Evolutionary conservation across 2,797 vertebrate genomes (phyloP), one percentile per base, ranked within the genome.

Genomic region (Thalassophryne amazonica): DNA sequence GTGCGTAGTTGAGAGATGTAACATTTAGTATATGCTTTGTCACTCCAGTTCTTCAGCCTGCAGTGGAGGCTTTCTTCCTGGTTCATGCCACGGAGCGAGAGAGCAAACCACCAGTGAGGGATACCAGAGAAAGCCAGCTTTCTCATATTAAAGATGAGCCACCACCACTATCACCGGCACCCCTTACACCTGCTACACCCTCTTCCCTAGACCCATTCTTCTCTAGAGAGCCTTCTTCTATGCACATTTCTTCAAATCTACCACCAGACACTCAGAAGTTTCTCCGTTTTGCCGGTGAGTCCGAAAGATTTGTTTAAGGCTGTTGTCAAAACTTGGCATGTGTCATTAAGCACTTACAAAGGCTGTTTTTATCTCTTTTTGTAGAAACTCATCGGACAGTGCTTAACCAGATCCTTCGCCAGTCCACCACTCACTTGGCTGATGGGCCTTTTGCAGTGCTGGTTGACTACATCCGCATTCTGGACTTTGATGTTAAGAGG

Each of bases 231-330:
- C 94, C 95, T 10, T 97, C 95, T 3, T 94, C 94, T 77, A 97
- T 97, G 95, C 94, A 97, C 73, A 98, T 98, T 71, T 98, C 95
- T 46, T 95, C 95, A 75, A 97, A 95, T 70, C 82, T 97, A 69
- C 95, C 95, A 51, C 95, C 95, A 3, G 95, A 97, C 79, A 98
- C 95, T 8, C 95, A 97, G 88, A 98, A 97, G 81, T 98, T 98
- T 76, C 92, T 98, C 49, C 93, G 95, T 27, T 98, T 98, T 69
- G 95, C 94, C 20, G 94, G 95, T 96, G 60, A 86, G 84, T 35
- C 22, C 41, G 4, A 49, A 35, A 33, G 5, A 21, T 19, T 14
- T 9, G 3, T 2, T 1, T 20, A 2, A 19, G 4, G 12, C 14
- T 4, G 43, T 13, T 18, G 1, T n/a, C 28, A 0, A 37, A 34